Base-by-base conservation (phyloP, 2,797 vertebrate genomes). In the Typhlichthys eigenmanni region DNA sequence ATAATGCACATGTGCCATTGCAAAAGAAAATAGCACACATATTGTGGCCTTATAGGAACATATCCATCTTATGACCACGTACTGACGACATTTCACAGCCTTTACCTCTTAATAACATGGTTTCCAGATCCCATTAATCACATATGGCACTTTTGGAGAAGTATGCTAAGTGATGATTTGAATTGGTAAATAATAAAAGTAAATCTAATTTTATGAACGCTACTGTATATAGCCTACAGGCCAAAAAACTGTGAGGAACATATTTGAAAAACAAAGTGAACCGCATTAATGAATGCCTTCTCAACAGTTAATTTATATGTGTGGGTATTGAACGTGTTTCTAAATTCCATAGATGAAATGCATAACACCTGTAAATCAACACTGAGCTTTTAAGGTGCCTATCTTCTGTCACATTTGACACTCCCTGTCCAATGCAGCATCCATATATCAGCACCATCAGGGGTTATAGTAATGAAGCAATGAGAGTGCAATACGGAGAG, bases 401-500 rank as follows among this genome's bases (percentile, higher is more conserved):
- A 13, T 48, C 47, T 48, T 12, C n/a, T 13, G 45, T 24, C 7
- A 19, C 5, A 4, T 29, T 5, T 29, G 24, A 29, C 24, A 29
- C 24, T 29, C 24, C 24, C 24, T 4, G 24, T 29, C 24, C 24
- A 29, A 29, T 29, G 38, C n/a, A 16, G 8, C 16, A 59, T 32
- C 63, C 71, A 19, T 47, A 13, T 9, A 29, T 75, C 55, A 68
- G 79, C 60, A 78, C 55, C 73, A 65, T 45, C 72, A 74, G 55
- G 10, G 63, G 55, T 29, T 49, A 29, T 29, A 29, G 24, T 29
- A n/a, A 66, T 63, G 65, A 76, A 72, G 89, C 83, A 90, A 87
- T 85, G 84, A 70, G 78, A 85, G 79, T 69, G 72, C 58, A 75
- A 76, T 29, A n/a, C 73, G 66, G 58, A 83, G 72, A 86, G 78